Conservation (phyloP, 2,113 vertebrate genomes). For the Poeciliopsis prolifica region DNA sequence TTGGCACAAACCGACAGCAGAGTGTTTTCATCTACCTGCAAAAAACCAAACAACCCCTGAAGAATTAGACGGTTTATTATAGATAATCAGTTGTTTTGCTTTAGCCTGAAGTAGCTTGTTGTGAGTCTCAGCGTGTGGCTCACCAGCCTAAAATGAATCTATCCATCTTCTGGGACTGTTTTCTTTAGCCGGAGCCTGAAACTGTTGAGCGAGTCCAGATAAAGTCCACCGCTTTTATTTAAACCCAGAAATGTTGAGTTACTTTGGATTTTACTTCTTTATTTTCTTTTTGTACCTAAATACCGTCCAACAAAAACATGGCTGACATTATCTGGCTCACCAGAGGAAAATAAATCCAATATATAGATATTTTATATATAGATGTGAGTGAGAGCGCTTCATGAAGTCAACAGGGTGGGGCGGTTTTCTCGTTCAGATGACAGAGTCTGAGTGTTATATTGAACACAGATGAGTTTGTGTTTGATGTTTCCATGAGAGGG, state of each 20-base stretch:
- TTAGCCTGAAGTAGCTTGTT: conserved; percentile 16
- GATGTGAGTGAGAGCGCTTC: background rate
- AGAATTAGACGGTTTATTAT: background rate
- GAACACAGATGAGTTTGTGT: conserved; percentile 15
- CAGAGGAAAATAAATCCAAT: background rate
- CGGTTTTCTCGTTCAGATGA: background rate
- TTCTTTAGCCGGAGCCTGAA: conserved; percentile 45
- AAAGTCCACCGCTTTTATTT: background rate
- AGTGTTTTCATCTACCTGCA: background rate
- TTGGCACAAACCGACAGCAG: background rate
- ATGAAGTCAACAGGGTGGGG: background rate
- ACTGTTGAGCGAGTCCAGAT: background rate
- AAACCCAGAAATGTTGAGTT: conserved; percentile 1
- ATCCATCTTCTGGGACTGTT: conserved; percentile 42
- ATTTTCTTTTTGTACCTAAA: background rate
- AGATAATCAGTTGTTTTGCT: conserved; percentile 8
- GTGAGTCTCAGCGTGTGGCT: conserved; percentile 24
- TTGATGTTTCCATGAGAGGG: conserved; percentile 11
- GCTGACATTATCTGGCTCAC: background rate
- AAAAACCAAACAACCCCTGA: background rate
- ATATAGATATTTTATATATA: background rate
- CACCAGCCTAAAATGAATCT: conserved; percentile 32
- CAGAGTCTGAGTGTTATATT: conserved; percentile 1
- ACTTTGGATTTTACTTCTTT: background rate
- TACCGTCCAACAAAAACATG: background rate